These are phyloP conservation scores for Drosophila suboccidentalis DNA, from an alignment of 2,888 invertebrate genomes.

Conservation along the genomic window DNA sequence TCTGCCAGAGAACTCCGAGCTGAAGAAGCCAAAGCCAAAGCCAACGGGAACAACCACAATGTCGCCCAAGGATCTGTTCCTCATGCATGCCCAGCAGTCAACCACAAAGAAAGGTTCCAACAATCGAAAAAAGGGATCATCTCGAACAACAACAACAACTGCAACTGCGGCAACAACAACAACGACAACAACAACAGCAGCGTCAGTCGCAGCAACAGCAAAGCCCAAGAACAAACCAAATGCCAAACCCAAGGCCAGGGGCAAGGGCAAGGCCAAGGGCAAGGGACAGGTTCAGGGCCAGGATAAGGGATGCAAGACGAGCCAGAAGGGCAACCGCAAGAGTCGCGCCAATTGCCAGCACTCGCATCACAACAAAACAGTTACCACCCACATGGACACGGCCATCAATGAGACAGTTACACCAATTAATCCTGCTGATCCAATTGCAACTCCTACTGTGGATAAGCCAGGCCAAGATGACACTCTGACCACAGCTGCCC, in stretches of 20 bases:
- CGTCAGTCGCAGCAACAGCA: background rate
- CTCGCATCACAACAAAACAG: background rate
- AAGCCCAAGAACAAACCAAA: conserved; percentile 10
- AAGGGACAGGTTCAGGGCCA: conserved; percentile 5
- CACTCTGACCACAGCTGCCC: background rate
- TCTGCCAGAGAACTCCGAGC: background rate
- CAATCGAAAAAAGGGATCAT: background rate
- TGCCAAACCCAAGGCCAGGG: conserved; percentile 6
- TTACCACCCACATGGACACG: conserved; percentile 6
- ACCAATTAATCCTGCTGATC: background rate
- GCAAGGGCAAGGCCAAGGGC: conserved; percentile 9
- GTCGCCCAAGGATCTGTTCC: conserved; percentile 48
- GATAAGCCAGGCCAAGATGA: background rate
- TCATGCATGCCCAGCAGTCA: conserved; percentile 30
- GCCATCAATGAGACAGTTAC: background rate
- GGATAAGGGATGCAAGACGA: background rate
- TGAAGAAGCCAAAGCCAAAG: background rate
- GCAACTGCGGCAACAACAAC: background rate
- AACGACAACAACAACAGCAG: background rate
- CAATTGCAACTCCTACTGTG: background rate
- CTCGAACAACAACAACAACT: background rate
- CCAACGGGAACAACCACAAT: conserved; percentile 20
- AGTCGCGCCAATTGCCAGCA: background rate
- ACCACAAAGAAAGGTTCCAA: background rate
- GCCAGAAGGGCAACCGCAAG: background rate